phyloP scores from a whole-genome alignment of 2,888 invertebrate genomes.

The Acanthoscelides obtectus region DNA sequence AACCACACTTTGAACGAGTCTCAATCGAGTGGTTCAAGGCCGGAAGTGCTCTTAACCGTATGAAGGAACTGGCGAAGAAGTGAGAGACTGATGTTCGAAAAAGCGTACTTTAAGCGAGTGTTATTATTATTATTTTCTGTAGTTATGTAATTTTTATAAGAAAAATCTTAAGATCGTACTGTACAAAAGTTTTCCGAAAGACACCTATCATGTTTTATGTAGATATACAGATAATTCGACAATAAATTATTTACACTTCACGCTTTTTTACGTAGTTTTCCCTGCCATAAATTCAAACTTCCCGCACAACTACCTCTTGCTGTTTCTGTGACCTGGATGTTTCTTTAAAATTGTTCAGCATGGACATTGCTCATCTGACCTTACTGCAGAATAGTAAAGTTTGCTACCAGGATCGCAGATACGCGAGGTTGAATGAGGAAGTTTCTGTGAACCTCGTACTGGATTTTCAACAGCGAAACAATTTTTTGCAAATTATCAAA shows the following conservation, averaged over 20 bases:
- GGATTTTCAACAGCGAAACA: too few relatives aligned
- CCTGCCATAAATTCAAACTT: too few relatives aligned
- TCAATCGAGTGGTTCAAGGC: conserved; percentile 98
- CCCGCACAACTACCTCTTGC: too few relatives aligned
- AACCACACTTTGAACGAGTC: conserved; percentile 96
- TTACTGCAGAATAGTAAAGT: too few relatives aligned
- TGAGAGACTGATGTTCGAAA: neutral
- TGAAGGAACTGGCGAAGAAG: conserved; percentile 69
- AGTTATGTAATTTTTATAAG: neutral
- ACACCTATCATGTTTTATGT: neutral
- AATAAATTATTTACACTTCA: neutral
- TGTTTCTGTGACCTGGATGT: too few relatives aligned
- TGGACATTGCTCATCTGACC: too few relatives aligned
- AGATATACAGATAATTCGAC: neutral
- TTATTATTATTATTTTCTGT: neutral
- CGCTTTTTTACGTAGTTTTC: too few relatives aligned
- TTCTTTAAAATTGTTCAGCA: too few relatives aligned
- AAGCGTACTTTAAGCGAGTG: neutral
- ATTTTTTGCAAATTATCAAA: too few relatives aligned
- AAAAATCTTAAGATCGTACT: neutral
- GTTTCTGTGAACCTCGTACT: too few relatives aligned
- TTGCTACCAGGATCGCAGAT: too few relatives aligned
- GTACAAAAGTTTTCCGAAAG: neutral
- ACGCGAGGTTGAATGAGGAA: too few relatives aligned
- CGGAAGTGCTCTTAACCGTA: conserved; percentile 96